Percentiles rank a stretch among this genome's conserved stretches.
Evolutionary conservation across 2,888 invertebrate species (phyloP).

Genomic region (Epirrhoe tristata): DNA sequence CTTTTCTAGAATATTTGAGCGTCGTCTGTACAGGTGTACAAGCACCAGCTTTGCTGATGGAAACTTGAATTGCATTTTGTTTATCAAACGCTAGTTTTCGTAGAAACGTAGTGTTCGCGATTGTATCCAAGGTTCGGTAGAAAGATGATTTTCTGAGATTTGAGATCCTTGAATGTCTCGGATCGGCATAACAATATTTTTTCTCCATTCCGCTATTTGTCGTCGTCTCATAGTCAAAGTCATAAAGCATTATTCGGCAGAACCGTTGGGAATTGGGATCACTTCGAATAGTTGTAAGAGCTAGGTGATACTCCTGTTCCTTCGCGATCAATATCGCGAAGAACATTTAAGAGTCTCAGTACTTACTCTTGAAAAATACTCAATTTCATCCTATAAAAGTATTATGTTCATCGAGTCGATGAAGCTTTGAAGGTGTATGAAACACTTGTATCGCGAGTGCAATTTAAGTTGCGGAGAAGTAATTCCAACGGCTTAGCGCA

Average conservation of each 20-base stretch:
- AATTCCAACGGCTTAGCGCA: constrained; percentile 27
- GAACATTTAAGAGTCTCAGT: no score
- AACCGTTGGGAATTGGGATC: no score
- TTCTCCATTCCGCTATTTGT: no score
- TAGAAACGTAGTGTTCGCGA: not conserved
- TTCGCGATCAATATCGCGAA: no score
- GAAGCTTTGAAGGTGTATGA: constrained; percentile 14
- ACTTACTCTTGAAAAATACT: not conserved
- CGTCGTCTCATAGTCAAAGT: no score
- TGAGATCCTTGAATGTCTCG: no score
- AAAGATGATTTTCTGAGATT: no score
- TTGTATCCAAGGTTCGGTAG: no score
- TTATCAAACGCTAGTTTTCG: not conserved
- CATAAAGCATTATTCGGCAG: no score
- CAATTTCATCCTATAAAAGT: not conserved
- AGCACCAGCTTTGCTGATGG: not conserved
- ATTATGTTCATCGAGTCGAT: constrained; percentile 3
- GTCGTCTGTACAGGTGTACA: not conserved
- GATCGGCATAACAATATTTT: no score
- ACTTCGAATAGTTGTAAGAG: no score
- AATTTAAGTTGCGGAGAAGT: constrained; percentile 32
- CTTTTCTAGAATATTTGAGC: constrained; percentile 17
- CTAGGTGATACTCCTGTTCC: no score
- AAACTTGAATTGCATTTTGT: constrained; percentile 2
- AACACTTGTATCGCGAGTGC: constrained; percentile 29